A percentile compares a stretch with the other conserved stretches of the same genome.
phyloP scores from a whole-genome alignment of 2,797 vertebrate species.

The Gephyroberyx darwinii region DNA sequence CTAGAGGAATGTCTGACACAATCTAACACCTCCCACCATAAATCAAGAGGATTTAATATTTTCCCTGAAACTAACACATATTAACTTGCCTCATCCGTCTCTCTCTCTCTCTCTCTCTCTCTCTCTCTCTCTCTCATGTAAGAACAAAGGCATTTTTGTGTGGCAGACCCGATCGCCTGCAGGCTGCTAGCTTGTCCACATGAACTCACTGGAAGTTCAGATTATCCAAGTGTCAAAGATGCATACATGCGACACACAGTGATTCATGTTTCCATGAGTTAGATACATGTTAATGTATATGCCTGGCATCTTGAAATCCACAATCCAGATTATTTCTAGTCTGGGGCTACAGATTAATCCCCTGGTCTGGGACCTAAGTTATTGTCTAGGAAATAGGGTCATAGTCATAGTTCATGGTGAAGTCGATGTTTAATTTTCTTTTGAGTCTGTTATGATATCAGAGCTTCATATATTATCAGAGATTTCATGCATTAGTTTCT shows the following conservation, averaged over 20 bases:
- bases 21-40: background rate
- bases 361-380: no score
- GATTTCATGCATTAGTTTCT: background rate
- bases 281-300: no score
- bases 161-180: background rate
- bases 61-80: background rate
- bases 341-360: no score
- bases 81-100: background rate
- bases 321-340: no score
- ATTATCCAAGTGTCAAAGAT: background rate
- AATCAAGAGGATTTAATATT: background rate
- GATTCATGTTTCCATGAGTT: background rate
- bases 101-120: background rate
- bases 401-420: no score
- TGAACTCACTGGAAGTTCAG: background rate
- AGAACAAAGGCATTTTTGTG: conserved; percentile 46
- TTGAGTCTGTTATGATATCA: background rate
- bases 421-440: no score
- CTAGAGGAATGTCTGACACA: conserved; percentile 15
- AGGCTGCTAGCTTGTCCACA: background rate
- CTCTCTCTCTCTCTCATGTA: background rate
- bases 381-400: no score
- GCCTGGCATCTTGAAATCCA: no score
- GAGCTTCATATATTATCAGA: background rate
- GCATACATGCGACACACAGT: background rate